Percentiles rank a stretch among this genome's conserved stretches.
Evolutionary conservation across 2,888 invertebrate genomes (phyloP).

Genomic region (Melangyna quadrimaculata): DNA sequence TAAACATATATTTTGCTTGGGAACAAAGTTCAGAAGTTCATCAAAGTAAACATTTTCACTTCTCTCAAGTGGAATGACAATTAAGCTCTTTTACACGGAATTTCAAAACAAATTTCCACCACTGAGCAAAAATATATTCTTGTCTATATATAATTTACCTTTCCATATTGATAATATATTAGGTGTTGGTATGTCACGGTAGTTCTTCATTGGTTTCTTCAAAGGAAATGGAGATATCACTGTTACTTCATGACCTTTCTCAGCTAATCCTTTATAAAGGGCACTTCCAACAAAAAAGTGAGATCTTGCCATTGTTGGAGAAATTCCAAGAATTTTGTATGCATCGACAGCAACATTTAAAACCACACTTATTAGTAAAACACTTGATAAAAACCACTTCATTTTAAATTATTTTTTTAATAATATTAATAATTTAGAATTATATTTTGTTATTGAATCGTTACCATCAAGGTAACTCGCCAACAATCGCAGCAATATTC

Average conservation of each 20-base stretch:
- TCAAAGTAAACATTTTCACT: no score
- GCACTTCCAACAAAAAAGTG: constrained; percentile 75
- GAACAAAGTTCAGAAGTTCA: no score
- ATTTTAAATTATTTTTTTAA: background rate
- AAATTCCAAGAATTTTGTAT: constrained; percentile 23
- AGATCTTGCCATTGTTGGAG: constrained; percentile 11
- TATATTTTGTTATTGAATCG: no score
- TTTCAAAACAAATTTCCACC: no score
- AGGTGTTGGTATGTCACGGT: constrained; percentile 73
- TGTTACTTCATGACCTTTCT: constrained; percentile 79
- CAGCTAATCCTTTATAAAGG: constrained; percentile 76
- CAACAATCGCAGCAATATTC: no score
- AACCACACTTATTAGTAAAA: background rate
- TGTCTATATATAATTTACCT: no score
- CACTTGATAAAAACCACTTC: background rate
- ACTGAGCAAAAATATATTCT: no score
- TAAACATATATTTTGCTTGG: no score
- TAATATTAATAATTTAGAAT: no score
- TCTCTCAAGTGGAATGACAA: no score
- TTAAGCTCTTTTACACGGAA: no score
- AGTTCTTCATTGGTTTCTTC: constrained; percentile 75
- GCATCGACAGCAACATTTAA: background rate
- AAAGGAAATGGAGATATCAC: constrained; percentile 77
- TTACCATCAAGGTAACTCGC: no score
- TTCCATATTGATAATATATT: background rate